A percentile compares a stretch with the other conserved stretches of the same genome.
Conservation (phyloP, 2,797 vertebrate species). For the Acestrorhynchus altus region DNA sequence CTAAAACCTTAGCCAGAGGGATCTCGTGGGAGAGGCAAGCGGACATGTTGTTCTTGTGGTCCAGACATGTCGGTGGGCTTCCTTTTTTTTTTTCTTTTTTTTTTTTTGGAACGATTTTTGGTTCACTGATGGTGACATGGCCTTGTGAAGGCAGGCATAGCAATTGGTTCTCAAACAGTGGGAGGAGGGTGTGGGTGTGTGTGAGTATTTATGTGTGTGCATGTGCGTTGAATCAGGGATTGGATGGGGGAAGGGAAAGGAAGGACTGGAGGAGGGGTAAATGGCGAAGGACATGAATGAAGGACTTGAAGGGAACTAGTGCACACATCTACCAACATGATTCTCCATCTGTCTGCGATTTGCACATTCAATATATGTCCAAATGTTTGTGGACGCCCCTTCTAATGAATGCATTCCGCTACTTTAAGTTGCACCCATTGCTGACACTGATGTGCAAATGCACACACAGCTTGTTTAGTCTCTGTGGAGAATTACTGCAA, state of each 20-base stretch:
- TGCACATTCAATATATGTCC: background rate
- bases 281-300: constrained; percentile 34
- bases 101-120: constrained; percentile 1
- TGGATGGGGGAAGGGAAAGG: constrained; percentile 31
- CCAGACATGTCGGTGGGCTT: constrained; percentile 37
- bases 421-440: no score
- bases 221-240: background rate
- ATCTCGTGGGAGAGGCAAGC: constrained; percentile 16
- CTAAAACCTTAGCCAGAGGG: background rate
- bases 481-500: no score
- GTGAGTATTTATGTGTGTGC: constrained; percentile 11
- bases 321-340: background rate
- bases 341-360: background rate
- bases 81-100: background rate
- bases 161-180: constrained; percentile 25
- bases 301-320: constrained; percentile 9
- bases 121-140: constrained; percentile 35
- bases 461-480: no score
- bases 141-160: constrained; percentile 44
- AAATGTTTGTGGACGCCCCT: no score
- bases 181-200: constrained; percentile 29
- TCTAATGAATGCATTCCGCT: no score
- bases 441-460: no score
- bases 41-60: constrained; percentile 23
- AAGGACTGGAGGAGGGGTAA: constrained; percentile 29